Base-by-base conservation (phyloP, 2,888 invertebrate genomes). In the Lepidochitona cinerea region DNA sequence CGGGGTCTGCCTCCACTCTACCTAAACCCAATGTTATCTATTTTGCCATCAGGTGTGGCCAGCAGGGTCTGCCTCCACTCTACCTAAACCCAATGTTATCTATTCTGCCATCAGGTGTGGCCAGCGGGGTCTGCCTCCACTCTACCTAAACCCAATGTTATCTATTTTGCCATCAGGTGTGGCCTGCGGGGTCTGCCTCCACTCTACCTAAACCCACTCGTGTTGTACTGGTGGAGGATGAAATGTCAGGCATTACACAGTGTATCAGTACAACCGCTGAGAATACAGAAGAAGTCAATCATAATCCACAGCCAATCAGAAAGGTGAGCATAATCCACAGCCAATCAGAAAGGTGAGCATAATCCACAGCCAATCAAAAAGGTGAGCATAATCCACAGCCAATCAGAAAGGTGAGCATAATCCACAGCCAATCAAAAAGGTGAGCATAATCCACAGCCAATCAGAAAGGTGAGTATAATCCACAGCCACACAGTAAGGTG, bases 121-220 rank as follows among this genome's bases (percentile, higher is more conserved):
- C 93, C 93, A 0, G 91, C 92, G 80, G 92, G 93, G n/a, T 84
- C 92, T n/a, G 91, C 90, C 64, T 89, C 91, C 81, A 93, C 93
- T 0, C 90, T 93, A 67, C 92, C 93, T 1, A 91, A 90, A 73
- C 91, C 59, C 4, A 59, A n/a, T n/a, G n/a, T n/a, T n/a, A n/a
- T n/a, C 18, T 41, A 12, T 41, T 41, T 18, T 12, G 9, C 41
- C 41, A 41, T 18, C 68, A 91, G 90, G 92, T 92, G 35, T 93
- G 93, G 93, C 93, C 93, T 0, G 91, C 92, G 80, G 92, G 93
- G n/a, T 84, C 92, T n/a, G 91, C 90, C 64, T 89, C 91, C 81
- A 93, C 93, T 0, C 90, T 93, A 67, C 92, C 93, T 1, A 91
- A 90, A 73, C 91, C 59, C 4, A 59, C 59, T 91, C 64, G 65